Evolutionary conservation across 2,888 invertebrate species (phyloP), one percentile per base, ranked within the genome.

Genomic region (Tryphoninae sp.): DNA sequence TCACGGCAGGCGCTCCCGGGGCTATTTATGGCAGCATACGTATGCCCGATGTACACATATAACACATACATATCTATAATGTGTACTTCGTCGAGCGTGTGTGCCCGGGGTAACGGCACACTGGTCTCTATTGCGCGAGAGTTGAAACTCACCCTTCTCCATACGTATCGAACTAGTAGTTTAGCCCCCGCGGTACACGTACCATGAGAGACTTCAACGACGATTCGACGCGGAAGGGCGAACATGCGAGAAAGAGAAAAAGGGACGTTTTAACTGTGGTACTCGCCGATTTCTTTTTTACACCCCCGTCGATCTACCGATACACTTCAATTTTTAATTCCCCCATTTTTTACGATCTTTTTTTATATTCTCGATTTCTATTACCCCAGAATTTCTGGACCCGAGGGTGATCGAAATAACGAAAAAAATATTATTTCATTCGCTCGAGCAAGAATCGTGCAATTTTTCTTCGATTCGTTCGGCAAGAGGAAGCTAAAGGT

Each of bases 11-110:
- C 71, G 55, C 65, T 67, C 61, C 72, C 73, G 49, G 51, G 58
- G 81, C 81, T 83, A 83, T 83, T 83, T 83, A 83, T 79, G 81
- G 65, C 79, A 61, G 72, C 68, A 59, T 77, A 78, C 76, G 77
- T 81, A 78, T 79, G 73, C 64, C 64, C 26, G 64, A 69, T 42
- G 58, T 55, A 59, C 58, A 53, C 33, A 76, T 53, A 33, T 51
- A 33, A 19, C 51, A 74, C 55, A 53, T 11, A 55, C 6, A 19
- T 22, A 51, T 61, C 19, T 45, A 33, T 62, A 69, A 64, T 42
- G 13, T 26, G 16, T 26, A 69, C 19, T 13, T 45, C 45, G 45
- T 13, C 13, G 45, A 45, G 11, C 45, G 42, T 42, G 42, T 62
- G 7, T 19, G 62, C 42, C 62, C 33, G 6, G 40, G 64, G 13